Evolutionary conservation across 1,140 invertebrate genomes (phyloP), one percentile per base, ranked within the genome.

Genomic region (Neuroterus valhalla): DNA sequence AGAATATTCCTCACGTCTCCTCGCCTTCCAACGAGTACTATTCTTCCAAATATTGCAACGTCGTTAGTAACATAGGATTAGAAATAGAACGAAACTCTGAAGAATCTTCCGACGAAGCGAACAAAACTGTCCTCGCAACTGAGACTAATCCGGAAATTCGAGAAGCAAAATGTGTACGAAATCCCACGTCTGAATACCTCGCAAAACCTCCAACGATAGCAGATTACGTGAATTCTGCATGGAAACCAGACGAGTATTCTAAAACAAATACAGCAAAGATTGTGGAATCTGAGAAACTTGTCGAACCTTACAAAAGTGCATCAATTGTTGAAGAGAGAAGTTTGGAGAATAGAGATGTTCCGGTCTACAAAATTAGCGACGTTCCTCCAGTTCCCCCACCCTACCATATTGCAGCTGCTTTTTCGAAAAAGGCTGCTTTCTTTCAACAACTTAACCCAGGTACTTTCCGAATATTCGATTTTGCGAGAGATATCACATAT

Each of bases 321-420:
- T 75, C 74, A 15, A 62, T 75, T n/a, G 21, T 68, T 5, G 80
- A 83, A 14, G 78, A 44, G 6, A 83, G 80, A 48, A 81, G 72
- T 17, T 48, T 76, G 3, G 76, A 81, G 46, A 43, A 74, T 62
- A 23, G 66, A 52, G 52, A 21, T 68, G 19, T 74, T 31, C 70
- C 74, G 11, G 1, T 52, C 14, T 72, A 77, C 12, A 85, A 80
- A 78, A 70, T 80, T 6, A 86, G 81, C 44, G 87, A 87, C 14
- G 70, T 85, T 23, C 87, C 87, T 14, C 86, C 84, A 4, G 85
- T 88, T 19, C 93, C 93, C 10, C 93, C 93, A 2, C 93, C 93
- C 1, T 94, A 94, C 89, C 93, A 94, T 77, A 93, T 94, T 75
- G 93, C 93, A 11, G 93, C 93, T 4, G 92, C 91, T 4, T 93